Evolutionary conservation across 2,888 invertebrate species (phyloP), one percentile per base, ranked within the genome.

Genomic region (Pterostichus niger): DNA sequence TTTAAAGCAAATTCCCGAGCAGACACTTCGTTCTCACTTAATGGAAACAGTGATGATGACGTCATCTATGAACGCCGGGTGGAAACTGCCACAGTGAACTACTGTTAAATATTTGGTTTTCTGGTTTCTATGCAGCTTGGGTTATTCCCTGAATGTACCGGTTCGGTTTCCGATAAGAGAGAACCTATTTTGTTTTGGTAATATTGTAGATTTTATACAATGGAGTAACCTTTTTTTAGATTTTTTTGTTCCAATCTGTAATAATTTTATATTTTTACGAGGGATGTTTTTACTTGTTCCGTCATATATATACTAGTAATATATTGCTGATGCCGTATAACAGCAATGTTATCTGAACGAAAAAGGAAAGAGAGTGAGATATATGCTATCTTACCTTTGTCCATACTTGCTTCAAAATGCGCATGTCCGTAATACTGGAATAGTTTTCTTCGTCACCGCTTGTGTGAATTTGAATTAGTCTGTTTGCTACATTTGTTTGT

Each of bases 1-100:
- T 64, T 64, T 64, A 24, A 64, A 64, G 33, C 33, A 64, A 64
- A 64, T 64, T 64, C 61, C 24, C 31, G 61, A 2, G 17, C 61
- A n/a, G 31, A 17, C 40, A 40, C 40, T 40, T 40, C 40, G 40
- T 40, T 40, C 40, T 7, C 24, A 64, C 31, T 33, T 33, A 64
- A 33, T 64, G 64, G 64, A 11, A 64, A 31, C n/a, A 24, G 24
- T n/a, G 64, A 64, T n/a, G 33, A 9, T 10, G 13, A 13, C 24
- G 7, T 40, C 54, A 15, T 54, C 54, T 54, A 54, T 49, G 49
- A 11, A n/a, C 10, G 2, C 49, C 1, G 11, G 1, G n/a, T 49
- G 49, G n/a, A 49, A n/a, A 49, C 49, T 49, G 61, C 24, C 6
- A 2, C 3, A 64, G 35, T n/a, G 31, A 11, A 33, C 31, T 6